Conservation (phyloP, 1,140 invertebrate species). For the Eumaeus atala region DNA sequence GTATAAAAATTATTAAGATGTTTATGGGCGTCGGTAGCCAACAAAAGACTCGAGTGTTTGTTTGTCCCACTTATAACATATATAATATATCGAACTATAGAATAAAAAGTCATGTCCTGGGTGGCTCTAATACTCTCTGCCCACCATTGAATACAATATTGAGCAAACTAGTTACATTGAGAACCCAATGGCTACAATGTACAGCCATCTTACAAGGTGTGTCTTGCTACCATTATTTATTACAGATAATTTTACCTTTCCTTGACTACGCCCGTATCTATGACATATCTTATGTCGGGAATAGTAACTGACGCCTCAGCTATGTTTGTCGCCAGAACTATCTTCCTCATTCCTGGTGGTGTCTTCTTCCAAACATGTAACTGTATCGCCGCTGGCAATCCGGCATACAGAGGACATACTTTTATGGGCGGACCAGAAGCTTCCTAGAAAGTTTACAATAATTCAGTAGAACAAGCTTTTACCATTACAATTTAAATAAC, state of each 20-base stretch:
- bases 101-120: too few relatives aligned
- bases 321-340: conserved; percentile 97
- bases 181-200: too few relatives aligned
- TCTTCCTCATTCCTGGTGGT: conserved; percentile 83
- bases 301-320: conserved; percentile 99
- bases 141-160: too few relatives aligned
- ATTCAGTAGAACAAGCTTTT: neutral
- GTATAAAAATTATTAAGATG: too few relatives aligned
- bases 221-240: too few relatives aligned
- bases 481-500: neutral
- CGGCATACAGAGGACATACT: conserved; percentile 89
- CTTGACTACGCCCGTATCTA: conserved; percentile 97
- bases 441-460: conserved; percentile 48
- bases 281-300: conserved; percentile 92
- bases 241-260: conserved; percentile 70
- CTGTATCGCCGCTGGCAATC: conserved; percentile 85
- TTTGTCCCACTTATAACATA: too few relatives aligned
- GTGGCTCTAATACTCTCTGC: too few relatives aligned
- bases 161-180: too few relatives aligned
- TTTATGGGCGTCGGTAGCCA: too few relatives aligned
- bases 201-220: too few relatives aligned
- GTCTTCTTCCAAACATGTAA: conserved; percentile 84
- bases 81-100: too few relatives aligned
- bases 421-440: conserved; percentile 71
- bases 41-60: too few relatives aligned